A percentile compares a stretch with the other conserved stretches of the same genome.
phyloP scores from a whole-genome alignment of 2,113 vertebrate species.

The Marmota monax region DNA sequence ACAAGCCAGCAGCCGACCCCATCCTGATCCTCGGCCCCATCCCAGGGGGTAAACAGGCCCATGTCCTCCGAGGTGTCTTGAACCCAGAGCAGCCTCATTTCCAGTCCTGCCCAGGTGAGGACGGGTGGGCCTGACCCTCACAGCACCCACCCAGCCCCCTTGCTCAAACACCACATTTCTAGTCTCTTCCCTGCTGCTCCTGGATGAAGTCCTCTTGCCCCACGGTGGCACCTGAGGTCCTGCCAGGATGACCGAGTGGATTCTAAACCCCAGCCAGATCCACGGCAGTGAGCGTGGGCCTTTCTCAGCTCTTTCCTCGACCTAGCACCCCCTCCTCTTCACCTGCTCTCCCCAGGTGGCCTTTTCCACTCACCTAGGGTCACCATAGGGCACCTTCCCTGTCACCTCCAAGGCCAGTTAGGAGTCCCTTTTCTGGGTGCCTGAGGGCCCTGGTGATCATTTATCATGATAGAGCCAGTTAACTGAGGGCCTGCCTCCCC shows the following conservation, averaged over 20 bases:
- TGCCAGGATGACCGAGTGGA: not conserved
- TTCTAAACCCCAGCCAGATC: not conserved
- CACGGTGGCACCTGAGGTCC: too few species aligned
- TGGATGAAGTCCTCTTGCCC: fast-evolving
- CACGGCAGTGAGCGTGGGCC: fast-evolving
- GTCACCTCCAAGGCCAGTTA: not conserved
- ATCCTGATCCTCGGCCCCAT: not conserved
- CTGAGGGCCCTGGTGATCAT: fast-evolving
- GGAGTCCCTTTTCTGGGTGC: not conserved
- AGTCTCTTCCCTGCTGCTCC: not conserved
- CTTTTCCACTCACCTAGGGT: not conserved
- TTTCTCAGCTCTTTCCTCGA: not conserved
- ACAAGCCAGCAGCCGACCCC: not conserved
- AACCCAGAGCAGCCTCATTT: too few species aligned
- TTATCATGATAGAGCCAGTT: not conserved
- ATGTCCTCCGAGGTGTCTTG: not conserved
- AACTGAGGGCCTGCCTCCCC: not conserved
- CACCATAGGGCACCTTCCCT: not conserved
- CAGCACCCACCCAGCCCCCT: too few species aligned
- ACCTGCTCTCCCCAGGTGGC: not conserved
- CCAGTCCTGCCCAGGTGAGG: not conserved
- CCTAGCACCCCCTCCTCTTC: fast-evolving
- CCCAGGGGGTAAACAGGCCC: fast-evolving
- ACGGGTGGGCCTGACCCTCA: not conserved
- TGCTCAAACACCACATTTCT: not conserved